Percentiles rank a stretch among this genome's conserved stretches.
Evolutionary conservation across 2,797 vertebrate genomes (phyloP).

Genomic region (Tragelaphus oryx): DNA sequence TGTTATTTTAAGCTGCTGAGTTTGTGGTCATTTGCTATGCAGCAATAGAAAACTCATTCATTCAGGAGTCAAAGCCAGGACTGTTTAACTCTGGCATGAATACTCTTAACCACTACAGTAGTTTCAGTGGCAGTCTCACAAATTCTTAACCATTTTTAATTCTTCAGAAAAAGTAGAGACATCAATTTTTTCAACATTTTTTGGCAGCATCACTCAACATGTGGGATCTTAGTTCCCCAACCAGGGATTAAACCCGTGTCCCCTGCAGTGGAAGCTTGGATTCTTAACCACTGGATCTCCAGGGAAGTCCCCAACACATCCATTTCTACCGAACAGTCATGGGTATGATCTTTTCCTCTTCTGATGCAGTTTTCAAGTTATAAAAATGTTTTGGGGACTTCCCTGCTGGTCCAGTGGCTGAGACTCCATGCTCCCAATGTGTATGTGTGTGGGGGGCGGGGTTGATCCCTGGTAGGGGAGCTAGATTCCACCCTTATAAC

Average conservation of each 20-base stretch:
- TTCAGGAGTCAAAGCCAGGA: slow-evolving; percentile 3
- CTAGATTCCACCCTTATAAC: background rate
- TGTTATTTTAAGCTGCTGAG: slow-evolving; percentile 23
- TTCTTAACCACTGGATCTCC: background rate
- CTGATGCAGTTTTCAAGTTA: background rate
- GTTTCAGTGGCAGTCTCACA: background rate
- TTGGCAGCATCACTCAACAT: background rate
- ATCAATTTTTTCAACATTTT: background rate
- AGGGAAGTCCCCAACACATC: background rate
- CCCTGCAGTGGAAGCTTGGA: background rate
- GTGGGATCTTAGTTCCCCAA: background rate
- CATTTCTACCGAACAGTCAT: background rate
- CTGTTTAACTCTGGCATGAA: background rate
- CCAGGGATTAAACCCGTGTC: background rate
- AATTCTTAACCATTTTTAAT: slow-evolving; percentile 34
- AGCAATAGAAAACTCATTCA: background rate
- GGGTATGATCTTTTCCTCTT: background rate
- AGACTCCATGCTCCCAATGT: background rate
- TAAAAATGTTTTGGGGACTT: background rate
- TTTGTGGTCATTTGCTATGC: background rate
- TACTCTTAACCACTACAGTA: background rate
- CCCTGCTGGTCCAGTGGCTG: background rate
- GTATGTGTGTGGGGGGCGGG: fast-evolving
- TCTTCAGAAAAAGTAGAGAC: background rate
- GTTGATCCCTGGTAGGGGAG: background rate